Base-by-base conservation (phyloP, 2,797 vertebrate species). In the Lepus townsendii region DNA sequence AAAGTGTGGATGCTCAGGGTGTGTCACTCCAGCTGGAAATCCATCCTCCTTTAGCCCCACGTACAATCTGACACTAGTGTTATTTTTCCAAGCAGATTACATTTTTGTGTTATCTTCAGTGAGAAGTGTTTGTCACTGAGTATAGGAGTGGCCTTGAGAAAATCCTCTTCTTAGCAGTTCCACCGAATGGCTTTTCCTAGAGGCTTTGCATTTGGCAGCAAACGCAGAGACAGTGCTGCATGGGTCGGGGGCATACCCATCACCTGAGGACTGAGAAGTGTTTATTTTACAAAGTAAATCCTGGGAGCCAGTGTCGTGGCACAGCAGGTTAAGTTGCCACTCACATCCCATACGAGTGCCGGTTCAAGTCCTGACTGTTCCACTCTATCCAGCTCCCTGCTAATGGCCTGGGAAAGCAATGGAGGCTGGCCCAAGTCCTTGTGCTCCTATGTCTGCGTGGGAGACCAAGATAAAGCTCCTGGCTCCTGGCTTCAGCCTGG, bases 261-360 rank as follows among this genome's bases (percentile, higher is more conserved):
- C 68, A 88, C 54, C 52, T 26, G 14, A 94, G 65, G 68, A 77
- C 75, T 80, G 57, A 96, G 50, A 85, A 60, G 24, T 60, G 68
- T 77, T 97, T 94, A 78, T 83, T 95, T 92, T 88, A 71, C 83
- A 90, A 96, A 96, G 90, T 75, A 94, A 92, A 60, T 82, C 75
- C 14, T 57, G 16, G 54, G 54, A 47, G 54, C 54, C 54, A 57
- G 54, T 57, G 54, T 17, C 14, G 17, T 57, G 54, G 54, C 19
- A 20, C 54, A 16, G 54, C 5, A 20, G 16, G 54, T 57, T 57
- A 57, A 57, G 54, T 17, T 57, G 54, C 54, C 5, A 20, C 19
- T 20, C 19, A 16, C 13, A 57, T 57, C 13, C 54, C 19, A 16
- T 57, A 57, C 19, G 17, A 20, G 13, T 57, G 54, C 54, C 19